Conservation (phyloP, 2,888 invertebrate species). For the Platynereis dumerilii region DNA sequence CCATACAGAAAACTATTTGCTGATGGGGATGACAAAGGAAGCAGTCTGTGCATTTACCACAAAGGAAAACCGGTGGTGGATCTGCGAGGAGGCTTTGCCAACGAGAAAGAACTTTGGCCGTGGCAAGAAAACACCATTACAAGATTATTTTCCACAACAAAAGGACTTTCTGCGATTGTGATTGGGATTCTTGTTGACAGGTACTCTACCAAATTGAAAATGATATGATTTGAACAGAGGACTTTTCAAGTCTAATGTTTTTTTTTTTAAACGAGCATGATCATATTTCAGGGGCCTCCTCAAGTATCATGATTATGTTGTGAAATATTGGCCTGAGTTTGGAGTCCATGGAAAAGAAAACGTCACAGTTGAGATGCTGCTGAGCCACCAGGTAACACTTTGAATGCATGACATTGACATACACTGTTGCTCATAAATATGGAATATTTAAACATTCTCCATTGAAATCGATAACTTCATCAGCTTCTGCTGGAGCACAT, state of each 20-base stretch:
- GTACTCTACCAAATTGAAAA: slow-evolving; percentile 34
- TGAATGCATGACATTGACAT: no score
- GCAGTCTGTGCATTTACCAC: slow-evolving; percentile 49
- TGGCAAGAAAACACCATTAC: slow-evolving; percentile 50
- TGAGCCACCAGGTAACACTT: slow-evolving; percentile 54
- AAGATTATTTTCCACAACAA: slow-evolving; percentile 43
- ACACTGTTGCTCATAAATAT: not conserved
- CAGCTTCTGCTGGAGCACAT: no score
- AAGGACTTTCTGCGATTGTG: slow-evolving; percentile 47
- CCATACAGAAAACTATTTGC: slow-evolving; percentile 1
- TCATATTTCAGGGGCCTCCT: slow-evolving; percentile 47
- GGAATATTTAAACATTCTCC: not conserved
- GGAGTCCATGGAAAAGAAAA: slow-evolving; percentile 61
- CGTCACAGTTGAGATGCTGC: slow-evolving; percentile 60
- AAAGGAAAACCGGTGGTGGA: slow-evolving; percentile 50
- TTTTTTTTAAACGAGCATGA: not conserved
- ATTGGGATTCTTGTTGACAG: slow-evolving; percentile 57
- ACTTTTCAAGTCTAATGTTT: not conserved
- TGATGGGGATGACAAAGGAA: slow-evolving; percentile 35
- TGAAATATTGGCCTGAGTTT: slow-evolving; percentile 64
- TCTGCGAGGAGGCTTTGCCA: slow-evolving; percentile 55
- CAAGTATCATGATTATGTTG: slow-evolving; percentile 57
- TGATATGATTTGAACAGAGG: not conserved
- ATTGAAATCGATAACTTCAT: no score
- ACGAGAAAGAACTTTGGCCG: slow-evolving; percentile 40